Evolutionary conservation across 2,797 vertebrate genomes (phyloP).

Genomic region (Falco concolor): DNA sequence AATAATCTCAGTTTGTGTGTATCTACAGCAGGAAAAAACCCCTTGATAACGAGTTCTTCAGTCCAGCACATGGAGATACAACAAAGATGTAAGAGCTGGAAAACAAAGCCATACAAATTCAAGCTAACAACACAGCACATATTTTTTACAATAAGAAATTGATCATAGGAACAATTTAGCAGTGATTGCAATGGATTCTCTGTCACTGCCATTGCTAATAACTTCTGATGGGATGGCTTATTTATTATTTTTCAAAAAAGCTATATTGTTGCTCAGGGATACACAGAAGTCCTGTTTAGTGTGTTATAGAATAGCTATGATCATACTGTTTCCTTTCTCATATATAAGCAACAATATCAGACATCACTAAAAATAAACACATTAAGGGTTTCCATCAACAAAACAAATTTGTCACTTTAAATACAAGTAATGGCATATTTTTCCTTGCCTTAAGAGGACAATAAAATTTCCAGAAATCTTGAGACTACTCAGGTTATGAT

Average conservation of each 20-base stretch:
- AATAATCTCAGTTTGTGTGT: neutral
- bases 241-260: neutral
- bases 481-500: neutral
- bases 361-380: neutral
- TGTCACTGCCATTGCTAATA: neutral
- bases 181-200: neutral
- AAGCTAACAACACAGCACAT: fast-evolving
- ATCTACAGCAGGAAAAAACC: neutral
- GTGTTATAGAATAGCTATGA: neutral
- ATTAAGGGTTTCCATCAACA: neutral
- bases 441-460: neutral
- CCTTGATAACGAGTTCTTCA: neutral
- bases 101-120: neutral
- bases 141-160: neutral
- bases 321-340: neutral
- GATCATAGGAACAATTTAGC: neutral
- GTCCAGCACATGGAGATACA: neutral
- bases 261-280: neutral
- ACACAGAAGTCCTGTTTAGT: neutral
- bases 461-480: neutral
- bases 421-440: neutral
- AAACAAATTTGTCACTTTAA: neutral
- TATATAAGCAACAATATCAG: neutral
- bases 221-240: neutral
- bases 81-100: neutral